phyloP scores from a whole-genome alignment of 1,140 invertebrate species.

The Heterodera carotae region DNA sequence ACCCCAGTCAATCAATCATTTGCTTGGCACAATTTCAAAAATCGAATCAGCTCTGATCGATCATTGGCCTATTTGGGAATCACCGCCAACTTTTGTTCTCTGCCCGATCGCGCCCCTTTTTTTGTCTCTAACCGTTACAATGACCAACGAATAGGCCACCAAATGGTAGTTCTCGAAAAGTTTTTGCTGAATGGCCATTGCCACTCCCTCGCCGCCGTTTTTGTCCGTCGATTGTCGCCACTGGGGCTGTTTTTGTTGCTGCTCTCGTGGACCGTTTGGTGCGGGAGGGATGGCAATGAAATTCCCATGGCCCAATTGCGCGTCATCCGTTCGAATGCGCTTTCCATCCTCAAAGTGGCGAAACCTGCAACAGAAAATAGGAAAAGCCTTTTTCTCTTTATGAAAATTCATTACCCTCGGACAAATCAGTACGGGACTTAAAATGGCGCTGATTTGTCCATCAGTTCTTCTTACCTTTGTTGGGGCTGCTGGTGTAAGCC shows the following conservation, averaged over 20 bases:
- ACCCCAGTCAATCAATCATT: too few relatives aligned
- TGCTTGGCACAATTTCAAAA: too few relatives aligned
- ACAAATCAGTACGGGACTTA: not conserved
- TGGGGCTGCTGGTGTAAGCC: not conserved
- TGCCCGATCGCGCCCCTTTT: not conserved
- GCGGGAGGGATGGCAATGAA: not conserved
- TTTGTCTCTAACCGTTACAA: slow-evolving; percentile 41
- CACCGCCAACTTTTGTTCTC: not conserved
- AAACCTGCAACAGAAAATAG: not conserved
- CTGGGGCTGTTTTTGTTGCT: not conserved
- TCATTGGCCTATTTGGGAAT: not conserved
- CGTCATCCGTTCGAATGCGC: not conserved
- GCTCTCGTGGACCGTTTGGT: not conserved
- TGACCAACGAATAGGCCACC: slow-evolving; percentile 47
- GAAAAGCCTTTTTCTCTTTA: not conserved
- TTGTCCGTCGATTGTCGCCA: not conserved
- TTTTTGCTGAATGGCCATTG: slow-evolving; percentile 36
- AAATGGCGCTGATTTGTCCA: not conserved
- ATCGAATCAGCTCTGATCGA: not conserved
- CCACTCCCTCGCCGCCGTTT: slow-evolving; percentile 31
- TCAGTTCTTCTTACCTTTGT: not conserved
- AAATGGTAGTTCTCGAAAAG: slow-evolving; percentile 52
- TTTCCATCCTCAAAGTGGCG: not conserved
- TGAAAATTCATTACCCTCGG: not conserved
- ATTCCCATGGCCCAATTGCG: not conserved